Evolutionary conservation across 1,140 invertebrate species (phyloP), one percentile per base, ranked within the genome.

Genomic region (Formica exsecta): DNA sequence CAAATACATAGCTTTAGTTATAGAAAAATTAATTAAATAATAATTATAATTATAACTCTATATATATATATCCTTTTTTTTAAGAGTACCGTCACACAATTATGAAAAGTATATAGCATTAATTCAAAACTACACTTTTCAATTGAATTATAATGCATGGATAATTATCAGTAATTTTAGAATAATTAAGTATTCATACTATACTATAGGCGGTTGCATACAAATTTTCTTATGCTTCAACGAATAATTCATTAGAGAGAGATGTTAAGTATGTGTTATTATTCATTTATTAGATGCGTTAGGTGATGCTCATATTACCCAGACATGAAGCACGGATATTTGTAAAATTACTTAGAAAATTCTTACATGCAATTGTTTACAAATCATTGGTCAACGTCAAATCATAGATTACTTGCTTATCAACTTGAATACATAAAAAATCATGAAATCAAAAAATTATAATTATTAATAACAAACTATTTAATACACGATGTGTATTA

Each of bases 231-330:
- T 48, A 70, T 9, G 25, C 66, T 79, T 62, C 41, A 36, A 22
- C 6, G 44, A 68, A 51, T 79, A 79, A 79, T 79, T 66, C 65
- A 80, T 79, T 80, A 68, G 32, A 3, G 3, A 32, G 3, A 32
- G 38, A 68, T 38, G 44, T 38, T 66, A 68, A 76, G 38, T 57
- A 54, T 16, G 32, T 11, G 5, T 19, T 76, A 76, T 64, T 79
- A 79, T 65, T 65, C 19, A 41, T 41, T 75, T 54, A 61, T 61
- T 38, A 65, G 7, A 25, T 19, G 1, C 54, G 16, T 66, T 36
- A 79, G 66, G 44, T 68, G 16, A 68, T 54, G 62, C 7, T 68
- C 29, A 54, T 68, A n/a, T 80, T 68, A 80, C 38, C 29, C 76
- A 70, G 1, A 44, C n/a, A 54, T 70, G n/a, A 75, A 61, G 25